Conservation (phyloP, 2,797 vertebrate genomes). For the Melanogrammus aeglefinus region DNA sequence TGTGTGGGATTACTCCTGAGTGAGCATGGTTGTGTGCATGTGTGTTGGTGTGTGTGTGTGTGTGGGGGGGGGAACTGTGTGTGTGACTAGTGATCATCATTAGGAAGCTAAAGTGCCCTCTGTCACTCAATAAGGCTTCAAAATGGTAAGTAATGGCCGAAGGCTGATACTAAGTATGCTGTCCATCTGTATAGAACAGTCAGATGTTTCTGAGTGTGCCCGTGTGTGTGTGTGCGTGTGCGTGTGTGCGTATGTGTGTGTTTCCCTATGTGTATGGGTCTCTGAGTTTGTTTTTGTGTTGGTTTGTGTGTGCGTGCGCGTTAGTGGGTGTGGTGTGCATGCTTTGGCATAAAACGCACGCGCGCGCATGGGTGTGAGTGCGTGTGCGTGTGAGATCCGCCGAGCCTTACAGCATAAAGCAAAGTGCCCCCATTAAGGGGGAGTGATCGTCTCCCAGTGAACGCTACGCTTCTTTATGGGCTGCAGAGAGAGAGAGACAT, state of each 20-base stretch:
- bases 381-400: conserved; percentile 45
- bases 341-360: no score
- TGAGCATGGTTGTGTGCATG: not conserved
- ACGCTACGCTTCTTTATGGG: conserved; percentile 31
- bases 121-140: conserved; percentile 48
- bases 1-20: no score
- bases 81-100: conserved; percentile 16
- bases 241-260: not conserved
- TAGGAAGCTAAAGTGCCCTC: conserved; percentile 40
- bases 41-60: not conserved
- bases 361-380: not conserved
- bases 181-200: not conserved
- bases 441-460: conserved; percentile 40
- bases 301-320: not conserved
- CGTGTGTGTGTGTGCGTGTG: not conserved
- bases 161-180: conserved; percentile 23
- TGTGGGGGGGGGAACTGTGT: not conserved
- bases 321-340: not conserved
- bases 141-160: conserved; percentile 50
- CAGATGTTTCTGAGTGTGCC: not conserved
- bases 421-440: conserved; percentile 59
- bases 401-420: conserved; percentile 48
- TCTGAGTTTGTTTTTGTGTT: not conserved
- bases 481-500: conserved; percentile 16
- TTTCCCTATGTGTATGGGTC: no score